Base-by-base conservation (phyloP, 2,888 invertebrate species). In the Eulithis testata region DNA sequence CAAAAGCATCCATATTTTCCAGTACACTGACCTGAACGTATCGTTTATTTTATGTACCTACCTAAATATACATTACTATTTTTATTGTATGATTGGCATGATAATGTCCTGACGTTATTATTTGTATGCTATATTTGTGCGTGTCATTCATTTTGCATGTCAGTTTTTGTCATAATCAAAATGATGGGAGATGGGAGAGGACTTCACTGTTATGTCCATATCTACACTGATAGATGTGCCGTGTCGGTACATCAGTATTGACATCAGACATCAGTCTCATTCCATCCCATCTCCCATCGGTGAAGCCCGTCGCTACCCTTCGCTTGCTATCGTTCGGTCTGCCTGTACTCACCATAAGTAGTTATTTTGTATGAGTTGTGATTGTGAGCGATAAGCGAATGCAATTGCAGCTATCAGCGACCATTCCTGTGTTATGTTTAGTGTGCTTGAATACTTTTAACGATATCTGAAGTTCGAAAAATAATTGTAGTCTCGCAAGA, bases 361-460 rank as follows among this genome's bases (percentile, higher is more conserved):
- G 45, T 56, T 1, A 47, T 47, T 57, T 57, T 49, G 37, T 0
- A 4, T 49, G 27, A 49, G 11, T 47, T 36, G 12, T 56, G 31
- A 47, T 47, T 36, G 11, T 56, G 31, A 47, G 56, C 56, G 36
- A 47, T 56, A 56, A 57, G 57, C 57, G 57, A 57, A 57, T 57
- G 47, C 57, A 49, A 57, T 37, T 49, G 45, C 45, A 2, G 47
- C 12, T 40, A 47, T 12, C 7, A 44, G 44, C 12, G 47, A 47
- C 21, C 45, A 45, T 45, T 45, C 8, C 31, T 31, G 31, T 31
- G 31, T 31, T 31, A 6, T 31, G 6, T 31, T 40, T 40, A 40
- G 40, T 40, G 6, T 40, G 40, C 8, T 40, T 40, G 1, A 40
- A 11, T 8, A 40, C 40, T 40, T 31, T 31, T 31, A 31, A 31